A percentile compares a stretch with the other conserved stretches of the same genome.
phyloP scores from a whole-genome alignment of 2,797 vertebrate genomes.

The Melanotaenia boesemani region DNA sequence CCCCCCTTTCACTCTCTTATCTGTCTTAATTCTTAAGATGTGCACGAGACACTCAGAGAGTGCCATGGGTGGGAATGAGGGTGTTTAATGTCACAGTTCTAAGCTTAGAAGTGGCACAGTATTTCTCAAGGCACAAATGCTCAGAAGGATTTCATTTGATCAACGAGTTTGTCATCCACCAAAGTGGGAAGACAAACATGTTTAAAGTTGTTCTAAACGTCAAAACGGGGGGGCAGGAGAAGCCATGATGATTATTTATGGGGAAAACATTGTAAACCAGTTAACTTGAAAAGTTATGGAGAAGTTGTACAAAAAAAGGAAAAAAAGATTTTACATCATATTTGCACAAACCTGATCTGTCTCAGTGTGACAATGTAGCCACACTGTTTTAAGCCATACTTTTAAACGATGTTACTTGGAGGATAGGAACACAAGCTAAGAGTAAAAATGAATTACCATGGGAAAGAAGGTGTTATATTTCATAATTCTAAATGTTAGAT shows the following conservation, averaged over 20 bases:
- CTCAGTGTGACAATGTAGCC: neutral
- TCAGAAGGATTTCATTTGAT: constrained; percentile 1
- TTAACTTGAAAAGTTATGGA: neutral
- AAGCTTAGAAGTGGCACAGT: constrained; percentile 8
- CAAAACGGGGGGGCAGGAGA: neutral
- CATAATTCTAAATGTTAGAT: neutral
- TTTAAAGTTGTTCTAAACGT: neutral
- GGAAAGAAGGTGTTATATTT: neutral
- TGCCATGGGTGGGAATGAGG: constrained; percentile 2
- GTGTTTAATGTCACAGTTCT: constrained; percentile 25
- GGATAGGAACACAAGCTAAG: too few species aligned
- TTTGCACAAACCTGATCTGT: neutral
- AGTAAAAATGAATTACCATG: neutral
- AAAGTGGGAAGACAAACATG: neutral
- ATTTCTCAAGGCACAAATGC: neutral
- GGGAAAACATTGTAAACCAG: too few species aligned
- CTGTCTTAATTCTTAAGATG: constrained; percentile 22
- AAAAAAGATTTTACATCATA: neutral
- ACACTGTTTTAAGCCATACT: too few species aligned
- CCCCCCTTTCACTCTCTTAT: constrained; percentile 1
- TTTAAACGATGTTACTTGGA: too few species aligned
- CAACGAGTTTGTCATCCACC: neutral
- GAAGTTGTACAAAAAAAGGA: neutral
- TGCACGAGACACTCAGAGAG: constrained; percentile 21
- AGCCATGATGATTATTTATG: too few species aligned